Conservation (phyloP, 2,888 invertebrate genomes). For the Nephrotoma appendiculata region DNA sequence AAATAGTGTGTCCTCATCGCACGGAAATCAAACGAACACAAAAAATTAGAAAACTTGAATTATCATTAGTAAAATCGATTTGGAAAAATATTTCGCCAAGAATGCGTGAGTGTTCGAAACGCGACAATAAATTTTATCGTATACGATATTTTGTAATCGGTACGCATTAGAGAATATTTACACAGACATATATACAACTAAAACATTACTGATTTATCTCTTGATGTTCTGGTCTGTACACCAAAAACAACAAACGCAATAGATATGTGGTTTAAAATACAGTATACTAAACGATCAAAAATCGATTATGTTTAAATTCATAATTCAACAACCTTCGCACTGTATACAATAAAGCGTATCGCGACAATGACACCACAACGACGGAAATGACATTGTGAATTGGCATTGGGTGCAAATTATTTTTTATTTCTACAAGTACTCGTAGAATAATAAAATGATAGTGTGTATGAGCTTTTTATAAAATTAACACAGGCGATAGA, state of each 20-base stretch:
- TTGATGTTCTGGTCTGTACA: neutral
- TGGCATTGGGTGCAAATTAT: neutral
- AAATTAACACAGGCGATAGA: too few species aligned
- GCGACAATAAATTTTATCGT: neutral
- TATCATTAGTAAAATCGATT: neutral
- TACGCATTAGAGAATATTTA: too few species aligned
- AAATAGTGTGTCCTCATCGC: neutral
- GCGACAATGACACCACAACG: neutral
- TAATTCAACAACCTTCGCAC: neutral
- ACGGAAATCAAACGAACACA: neutral
- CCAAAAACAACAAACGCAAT: neutral
- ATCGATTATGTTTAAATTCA: neutral
- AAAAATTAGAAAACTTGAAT: neutral
- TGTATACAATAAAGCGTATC: neutral
- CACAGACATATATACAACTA: neutral
- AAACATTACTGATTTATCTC: neutral
- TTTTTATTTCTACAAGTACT: neutral
- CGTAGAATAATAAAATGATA: neutral
- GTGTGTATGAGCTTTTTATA: too few species aligned
- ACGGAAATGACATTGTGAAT: neutral
- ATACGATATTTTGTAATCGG: neutral
- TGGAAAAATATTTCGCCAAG: neutral
- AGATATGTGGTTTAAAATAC: neutral
- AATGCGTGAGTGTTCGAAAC: neutral
- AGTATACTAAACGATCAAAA: neutral